Conservation (phyloP, 2,797 vertebrate genomes). For the Graptemys geographica region DNA sequence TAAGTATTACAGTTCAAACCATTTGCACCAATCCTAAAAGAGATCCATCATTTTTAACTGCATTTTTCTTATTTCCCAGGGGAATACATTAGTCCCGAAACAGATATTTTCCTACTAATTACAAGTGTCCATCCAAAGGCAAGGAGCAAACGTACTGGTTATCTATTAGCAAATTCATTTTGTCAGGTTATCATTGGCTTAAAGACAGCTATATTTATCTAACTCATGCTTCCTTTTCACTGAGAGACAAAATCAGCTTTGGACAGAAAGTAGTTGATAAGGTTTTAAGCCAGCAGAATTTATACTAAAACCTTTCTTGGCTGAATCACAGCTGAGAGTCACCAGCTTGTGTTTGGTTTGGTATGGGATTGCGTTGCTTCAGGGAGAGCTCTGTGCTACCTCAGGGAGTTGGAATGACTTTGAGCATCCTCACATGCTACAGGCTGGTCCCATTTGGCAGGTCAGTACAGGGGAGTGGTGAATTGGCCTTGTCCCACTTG, state of each 20-base stretch:
- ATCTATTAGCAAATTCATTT: constrained; percentile 40
- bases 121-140: constrained; percentile 19
- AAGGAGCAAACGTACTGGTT: constrained; percentile 2
- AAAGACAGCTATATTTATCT: constrained; percentile 34
- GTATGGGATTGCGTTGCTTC: neutral
- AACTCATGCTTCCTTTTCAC: neutral
- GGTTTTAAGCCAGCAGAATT: neutral
- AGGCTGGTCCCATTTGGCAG: neutral
- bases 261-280: neutral
- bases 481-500: neutral
- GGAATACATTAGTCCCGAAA: constrained; percentile 18
- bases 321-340: fast-evolving
- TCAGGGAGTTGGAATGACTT: neutral
- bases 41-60: constrained; percentile 41
- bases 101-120: constrained; percentile 37
- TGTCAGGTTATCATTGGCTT: constrained; percentile 22
- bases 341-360: neutral
- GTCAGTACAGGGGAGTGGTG: neutral
- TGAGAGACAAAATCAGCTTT: neutral
- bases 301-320: neutral
- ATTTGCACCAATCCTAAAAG: constrained; percentile 42
- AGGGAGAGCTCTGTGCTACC: neutral
- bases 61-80: constrained; percentile 43
- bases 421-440: neutral
- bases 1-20: constrained; percentile 56